A percentile compares a stretch with the other conserved stretches of the same genome.
These are phyloP conservation scores for Sarcophaga subvicina DNA, from an alignment of 2,888 invertebrate genomes.

Conservation along the genomic window DNA sequence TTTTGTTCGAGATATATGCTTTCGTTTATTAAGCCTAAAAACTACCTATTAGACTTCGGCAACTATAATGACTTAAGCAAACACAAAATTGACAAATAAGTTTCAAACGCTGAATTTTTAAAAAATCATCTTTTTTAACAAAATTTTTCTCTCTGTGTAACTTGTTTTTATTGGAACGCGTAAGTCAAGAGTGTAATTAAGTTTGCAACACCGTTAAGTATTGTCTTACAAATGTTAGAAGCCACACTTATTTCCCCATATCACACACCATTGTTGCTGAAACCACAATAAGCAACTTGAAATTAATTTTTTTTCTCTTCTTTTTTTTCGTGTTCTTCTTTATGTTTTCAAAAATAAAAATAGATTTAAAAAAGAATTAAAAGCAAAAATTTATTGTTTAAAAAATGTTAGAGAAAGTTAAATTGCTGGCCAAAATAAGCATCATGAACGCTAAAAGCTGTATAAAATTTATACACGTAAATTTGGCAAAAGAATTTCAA, in stretches of 20 bases:
- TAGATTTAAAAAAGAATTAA: too few species aligned
- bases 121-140: too few species aligned
- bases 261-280: not conserved
- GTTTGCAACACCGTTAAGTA: slow-evolving; percentile 18
- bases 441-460: too few species aligned
- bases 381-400: slow-evolving; percentile 11
- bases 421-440: slow-evolving; percentile 2
- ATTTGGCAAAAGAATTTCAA: too few species aligned
- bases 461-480: too few species aligned
- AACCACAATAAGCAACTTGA: slow-evolving; percentile 24
- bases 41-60: too few species aligned
- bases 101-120: too few species aligned
- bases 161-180: not conserved
- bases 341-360: too few species aligned
- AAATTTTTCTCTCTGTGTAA: slow-evolving; percentile 41
- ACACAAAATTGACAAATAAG: too few species aligned
- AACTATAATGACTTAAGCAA: too few species aligned
- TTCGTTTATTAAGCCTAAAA: too few species aligned
- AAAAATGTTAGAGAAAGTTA: slow-evolving; percentile 50
- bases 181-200: slow-evolving; percentile 50
- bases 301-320: slow-evolving; percentile 8
- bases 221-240: slow-evolving; percentile 30
- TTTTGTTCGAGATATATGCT: too few species aligned
- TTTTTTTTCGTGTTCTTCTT: not conserved
- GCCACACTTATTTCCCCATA: slow-evolving; percentile 9